Evolutionary conservation across 2,888 invertebrate genomes (phyloP).

Genomic region (Synanthedon tipuliformis): DNA sequence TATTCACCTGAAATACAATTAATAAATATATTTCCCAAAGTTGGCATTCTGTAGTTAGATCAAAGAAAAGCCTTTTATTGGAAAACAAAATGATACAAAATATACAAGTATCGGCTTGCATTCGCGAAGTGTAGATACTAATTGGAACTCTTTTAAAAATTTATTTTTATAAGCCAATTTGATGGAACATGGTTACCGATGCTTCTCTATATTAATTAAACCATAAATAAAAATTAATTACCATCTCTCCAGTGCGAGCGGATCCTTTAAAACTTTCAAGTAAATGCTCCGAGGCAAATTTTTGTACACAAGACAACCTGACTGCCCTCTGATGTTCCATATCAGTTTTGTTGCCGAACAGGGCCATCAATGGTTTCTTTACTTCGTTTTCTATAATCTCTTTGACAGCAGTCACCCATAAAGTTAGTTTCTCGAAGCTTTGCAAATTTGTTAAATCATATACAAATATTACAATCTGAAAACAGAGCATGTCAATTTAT

Average conservation of each 20-base stretch:
- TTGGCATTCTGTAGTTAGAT: no score
- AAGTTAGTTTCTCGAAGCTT: conserved; percentile 81
- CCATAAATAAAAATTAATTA: conserved; percentile 26
- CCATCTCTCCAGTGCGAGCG: conserved; percentile 80
- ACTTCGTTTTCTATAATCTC: conserved; percentile 45
- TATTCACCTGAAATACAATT: conserved; percentile 65
- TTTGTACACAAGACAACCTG: conserved; percentile 72
- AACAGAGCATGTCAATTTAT: not conserved
- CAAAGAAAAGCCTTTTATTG: no score
- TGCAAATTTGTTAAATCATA: conserved; percentile 85
- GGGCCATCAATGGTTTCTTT: conserved; percentile 68
- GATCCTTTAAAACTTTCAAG: conserved; percentile 74
- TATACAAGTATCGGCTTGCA: no score
- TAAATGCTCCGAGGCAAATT: conserved; percentile 73
- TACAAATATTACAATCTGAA: conserved; percentile 80
- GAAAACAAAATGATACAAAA: no score
- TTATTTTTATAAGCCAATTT: no score
- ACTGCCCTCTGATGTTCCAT: conserved; percentile 80
- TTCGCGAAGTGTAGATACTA: no score
- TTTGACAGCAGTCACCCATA: conserved; percentile 75
- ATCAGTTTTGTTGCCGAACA: conserved; percentile 80
- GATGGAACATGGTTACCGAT: no score
- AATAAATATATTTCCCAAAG: not conserved
- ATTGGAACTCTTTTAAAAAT: no score
- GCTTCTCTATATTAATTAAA: no score